These are phyloP conservation scores for Drosophila aff. DNA, from an alignment of 1,140 invertebrate genomes.

Conservation along the genomic window DNA sequence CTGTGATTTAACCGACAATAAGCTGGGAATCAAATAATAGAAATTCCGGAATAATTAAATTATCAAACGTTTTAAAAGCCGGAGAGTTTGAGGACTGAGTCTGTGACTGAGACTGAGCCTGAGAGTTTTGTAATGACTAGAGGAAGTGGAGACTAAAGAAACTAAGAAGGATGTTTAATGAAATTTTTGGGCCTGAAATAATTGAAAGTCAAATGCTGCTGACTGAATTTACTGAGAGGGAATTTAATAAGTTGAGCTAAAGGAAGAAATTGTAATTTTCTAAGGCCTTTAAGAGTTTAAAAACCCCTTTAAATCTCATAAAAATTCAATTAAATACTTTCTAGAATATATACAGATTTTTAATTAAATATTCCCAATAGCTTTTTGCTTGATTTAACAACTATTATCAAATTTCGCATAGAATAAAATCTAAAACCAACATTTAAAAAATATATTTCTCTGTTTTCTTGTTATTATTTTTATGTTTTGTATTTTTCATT, in stretches of 20 bases:
- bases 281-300: neutral
- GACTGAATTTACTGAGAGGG: neutral
- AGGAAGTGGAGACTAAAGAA: neutral
- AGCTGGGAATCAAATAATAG: conserved; percentile 49
- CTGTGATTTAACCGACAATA: conserved; percentile 54
- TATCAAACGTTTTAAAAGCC: conserved; percentile 45
- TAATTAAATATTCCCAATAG: conserved; percentile 6
- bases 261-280: neutral
- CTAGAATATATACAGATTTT: neutral
- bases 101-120: conserved; percentile 1
- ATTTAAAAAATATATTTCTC: neutral
- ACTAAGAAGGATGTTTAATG: conserved; percentile 11
- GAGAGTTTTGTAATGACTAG: conserved; percentile 3
- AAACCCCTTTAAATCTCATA: no score
- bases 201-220: neutral
- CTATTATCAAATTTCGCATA: neutral
- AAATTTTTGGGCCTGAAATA: conserved; percentile 4
- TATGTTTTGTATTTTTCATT: conserved; percentile 1
- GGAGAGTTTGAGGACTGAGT: neutral
- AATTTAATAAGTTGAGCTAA: neutral
- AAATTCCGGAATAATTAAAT: conserved; percentile 56
- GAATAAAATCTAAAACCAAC: conserved; percentile 2
- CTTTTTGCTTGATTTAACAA: conserved; percentile 1
- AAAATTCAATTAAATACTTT: conserved; percentile 1
- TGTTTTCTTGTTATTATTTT: neutral